These are phyloP conservation scores for Zootermopsis nevadensis DNA, from an alignment of 2,888 invertebrate genomes.

Conservation along the genomic window DNA sequence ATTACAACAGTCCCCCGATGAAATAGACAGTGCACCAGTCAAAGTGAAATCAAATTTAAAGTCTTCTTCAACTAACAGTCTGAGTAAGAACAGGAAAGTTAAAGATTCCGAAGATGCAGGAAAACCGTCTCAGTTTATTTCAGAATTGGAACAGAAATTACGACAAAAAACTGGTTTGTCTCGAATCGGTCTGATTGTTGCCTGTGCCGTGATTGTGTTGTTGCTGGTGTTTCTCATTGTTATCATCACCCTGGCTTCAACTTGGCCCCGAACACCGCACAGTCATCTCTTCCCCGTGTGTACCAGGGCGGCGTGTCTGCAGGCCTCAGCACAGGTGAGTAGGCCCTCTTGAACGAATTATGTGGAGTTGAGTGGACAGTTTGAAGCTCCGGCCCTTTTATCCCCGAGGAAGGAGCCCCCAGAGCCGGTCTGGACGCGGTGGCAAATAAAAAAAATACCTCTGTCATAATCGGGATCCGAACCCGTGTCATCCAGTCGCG, in stretches of 20 bases:
- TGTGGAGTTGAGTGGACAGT: no score
- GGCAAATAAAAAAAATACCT: no score
- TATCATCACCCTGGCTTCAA: constrained; percentile 63
- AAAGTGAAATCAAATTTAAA: not conserved
- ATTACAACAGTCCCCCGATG: not conserved
- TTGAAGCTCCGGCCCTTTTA: no score
- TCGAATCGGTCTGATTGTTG: constrained; percentile 36
- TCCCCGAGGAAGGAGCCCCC: no score
- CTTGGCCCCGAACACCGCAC: constrained; percentile 65
- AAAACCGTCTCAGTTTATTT: not conserved
- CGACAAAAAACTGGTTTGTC: constrained; percentile 40
- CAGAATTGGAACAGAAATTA: constrained; percentile 31
- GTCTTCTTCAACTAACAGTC: constrained; percentile 3
- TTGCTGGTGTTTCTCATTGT: constrained; percentile 63
- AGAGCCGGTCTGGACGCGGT: no score
- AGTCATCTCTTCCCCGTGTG: constrained; percentile 63
- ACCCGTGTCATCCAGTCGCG: no score
- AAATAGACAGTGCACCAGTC: not conserved
- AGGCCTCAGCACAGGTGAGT: constrained; percentile 66
- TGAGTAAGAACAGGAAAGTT: constrained; percentile 6
- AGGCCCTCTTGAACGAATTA: not conserved
- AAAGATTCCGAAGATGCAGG: not conserved
- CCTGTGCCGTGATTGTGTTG: constrained; percentile 51
- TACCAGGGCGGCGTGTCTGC: constrained; percentile 64
- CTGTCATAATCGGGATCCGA: no score